These are phyloP conservation scores for Potamarius usumacintae DNA, from an alignment of 2,113 vertebrate species.

Conservation along the genomic window DNA sequence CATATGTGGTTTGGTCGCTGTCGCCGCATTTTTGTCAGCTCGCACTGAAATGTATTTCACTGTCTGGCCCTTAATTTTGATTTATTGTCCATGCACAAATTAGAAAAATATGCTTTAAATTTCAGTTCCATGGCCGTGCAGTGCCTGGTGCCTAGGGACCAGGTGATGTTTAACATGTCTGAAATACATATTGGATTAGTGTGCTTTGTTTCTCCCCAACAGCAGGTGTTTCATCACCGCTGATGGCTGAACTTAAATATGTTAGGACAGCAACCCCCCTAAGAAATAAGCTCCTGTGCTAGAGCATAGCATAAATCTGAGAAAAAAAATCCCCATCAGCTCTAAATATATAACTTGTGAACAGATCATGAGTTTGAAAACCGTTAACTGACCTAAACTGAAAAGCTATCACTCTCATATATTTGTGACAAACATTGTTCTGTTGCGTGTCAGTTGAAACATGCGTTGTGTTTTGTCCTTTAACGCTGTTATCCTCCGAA, in stretches of 20 bases:
- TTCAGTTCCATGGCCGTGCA: constrained; percentile 93
- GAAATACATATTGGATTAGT: constrained; percentile 99
- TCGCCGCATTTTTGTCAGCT: constrained; percentile 86
- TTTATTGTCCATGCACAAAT: constrained; percentile 99
- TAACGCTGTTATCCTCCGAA: constrained; percentile 15
- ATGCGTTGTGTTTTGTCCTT: neutral
- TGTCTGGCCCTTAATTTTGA: constrained; percentile 99
- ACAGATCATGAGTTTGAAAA: constrained; percentile 48
- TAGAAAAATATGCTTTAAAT: constrained; percentile 99
- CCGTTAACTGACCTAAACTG: constrained; percentile 34
- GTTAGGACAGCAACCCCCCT: constrained; percentile 88
- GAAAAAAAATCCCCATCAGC: constrained; percentile 51
- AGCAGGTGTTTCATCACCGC: constrained; percentile 99
- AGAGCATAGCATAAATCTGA: constrained; percentile 32
- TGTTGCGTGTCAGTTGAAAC: constrained; percentile 18
- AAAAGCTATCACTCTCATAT: constrained; percentile 39
- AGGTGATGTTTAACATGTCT: constrained; percentile 93
- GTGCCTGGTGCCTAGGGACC: constrained; percentile 97
- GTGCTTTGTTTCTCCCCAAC: constrained; percentile 98
- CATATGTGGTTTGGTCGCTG: constrained; percentile 54
- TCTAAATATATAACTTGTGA: constrained; percentile 40
- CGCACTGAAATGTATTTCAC: constrained; percentile 98
- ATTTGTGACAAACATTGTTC: constrained; percentile 37
- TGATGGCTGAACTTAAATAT: constrained; percentile 99
- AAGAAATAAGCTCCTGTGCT: constrained; percentile 41